Evolutionary conservation across 30 jellyfish, hydroid and myxozoan species (phyloP).

Genomic region (Cassiopea andromeda): DNA sequence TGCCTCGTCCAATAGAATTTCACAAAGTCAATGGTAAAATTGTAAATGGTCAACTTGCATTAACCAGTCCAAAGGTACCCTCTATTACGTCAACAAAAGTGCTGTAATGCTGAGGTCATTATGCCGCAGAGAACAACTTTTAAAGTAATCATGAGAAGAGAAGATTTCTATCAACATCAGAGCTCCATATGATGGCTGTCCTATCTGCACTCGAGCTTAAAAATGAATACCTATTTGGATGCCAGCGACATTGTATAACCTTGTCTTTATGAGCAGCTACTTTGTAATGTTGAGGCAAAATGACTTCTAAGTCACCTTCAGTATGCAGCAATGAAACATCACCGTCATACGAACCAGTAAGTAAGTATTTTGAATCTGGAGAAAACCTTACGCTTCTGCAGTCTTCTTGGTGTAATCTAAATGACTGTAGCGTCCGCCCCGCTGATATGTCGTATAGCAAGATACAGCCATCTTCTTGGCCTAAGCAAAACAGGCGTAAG

Average conservation of each 20-base stretch:
- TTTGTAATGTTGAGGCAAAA: constrained; percentile 86
- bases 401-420: constrained; percentile 95
- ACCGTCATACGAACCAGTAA: constrained; percentile 94
- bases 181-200: constrained; percentile 89
- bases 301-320: constrained; percentile 67
- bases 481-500: constrained; percentile 13
- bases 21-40: not conserved
- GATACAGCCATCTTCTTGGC: constrained; percentile 99
- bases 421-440: constrained; percentile 95
- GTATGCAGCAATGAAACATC: constrained; percentile 76
- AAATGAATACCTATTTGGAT: constrained; percentile 81
- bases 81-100: not conserved
- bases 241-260: constrained; percentile 99
- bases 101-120: not conserved
- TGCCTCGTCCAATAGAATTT: not conserved
- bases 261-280: constrained; percentile 92
- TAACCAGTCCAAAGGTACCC: not conserved
- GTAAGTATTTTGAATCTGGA: constrained; percentile 74
- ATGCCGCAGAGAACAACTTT: not conserved
- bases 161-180: constrained; percentile 31
- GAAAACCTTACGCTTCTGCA: constrained; percentile 98
- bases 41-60: not conserved
- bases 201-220: constrained; percentile 95
- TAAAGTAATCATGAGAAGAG: constrained; percentile 28
- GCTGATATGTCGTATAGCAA: constrained; percentile 91